Evolutionary conservation across 2,113 vertebrate genomes (phyloP).

Genomic region (Chaetura pelagica): DNA sequence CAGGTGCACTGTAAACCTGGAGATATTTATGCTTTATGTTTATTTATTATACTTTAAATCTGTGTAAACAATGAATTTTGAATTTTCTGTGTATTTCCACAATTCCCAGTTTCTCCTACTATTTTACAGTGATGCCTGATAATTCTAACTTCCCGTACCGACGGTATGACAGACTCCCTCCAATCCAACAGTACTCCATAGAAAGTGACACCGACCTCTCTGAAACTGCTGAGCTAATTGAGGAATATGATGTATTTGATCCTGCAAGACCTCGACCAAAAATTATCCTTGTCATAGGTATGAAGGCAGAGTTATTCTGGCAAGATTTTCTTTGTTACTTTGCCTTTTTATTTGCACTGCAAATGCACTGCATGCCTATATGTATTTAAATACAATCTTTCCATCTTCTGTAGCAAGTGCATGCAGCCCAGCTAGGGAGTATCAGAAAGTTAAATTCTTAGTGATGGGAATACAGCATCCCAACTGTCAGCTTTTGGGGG

Average conservation of each 20-base stretch:
- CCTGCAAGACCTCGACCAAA: constrained; percentile 90
- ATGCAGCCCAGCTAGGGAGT: neutral
- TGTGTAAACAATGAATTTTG: neutral
- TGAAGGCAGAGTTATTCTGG: neutral
- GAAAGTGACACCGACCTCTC: constrained; percentile 98
- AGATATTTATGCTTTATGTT: neutral
- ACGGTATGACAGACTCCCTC: constrained; percentile 94
- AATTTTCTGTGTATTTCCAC: neutral
- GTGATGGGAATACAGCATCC: neutral
- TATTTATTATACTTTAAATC: neutral
- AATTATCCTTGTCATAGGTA: constrained; percentile 97
- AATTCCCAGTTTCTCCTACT: constrained; percentile 64
- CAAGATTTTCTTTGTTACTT: neutral
- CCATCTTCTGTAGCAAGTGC: neutral
- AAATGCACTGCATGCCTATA: neutral
- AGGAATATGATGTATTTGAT: constrained; percentile 97
- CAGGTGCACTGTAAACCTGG: neutral
- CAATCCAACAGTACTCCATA: constrained; percentile 98
- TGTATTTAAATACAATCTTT: neutral
- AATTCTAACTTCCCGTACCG: constrained; percentile 94
- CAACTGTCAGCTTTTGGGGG: neutral
- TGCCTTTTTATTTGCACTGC: neutral
- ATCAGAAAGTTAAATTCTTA: neutral
- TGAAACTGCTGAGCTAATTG: constrained; percentile 96
- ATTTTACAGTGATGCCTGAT: constrained; percentile 91